A percentile compares a stretch with the other conserved stretches of the same genome.
Evolutionary conservation across 2,797 vertebrate genomes (phyloP).

Genomic region (Spinibarbus caldwelli): DNA sequence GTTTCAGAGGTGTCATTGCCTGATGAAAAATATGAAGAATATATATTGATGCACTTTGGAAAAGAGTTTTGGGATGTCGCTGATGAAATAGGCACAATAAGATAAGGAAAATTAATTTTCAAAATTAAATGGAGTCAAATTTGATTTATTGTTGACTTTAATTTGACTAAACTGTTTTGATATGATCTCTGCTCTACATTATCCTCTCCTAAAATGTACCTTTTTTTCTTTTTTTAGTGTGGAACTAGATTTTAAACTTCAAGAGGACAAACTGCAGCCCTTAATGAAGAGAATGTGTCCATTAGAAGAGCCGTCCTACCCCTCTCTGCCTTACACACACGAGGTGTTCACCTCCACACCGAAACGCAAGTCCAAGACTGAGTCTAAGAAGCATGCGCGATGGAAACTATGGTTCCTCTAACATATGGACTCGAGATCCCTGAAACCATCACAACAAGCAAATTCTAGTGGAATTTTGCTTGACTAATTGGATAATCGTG

Average conservation of each 20-base stretch:
- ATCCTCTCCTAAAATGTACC: slow-evolving; percentile 1
- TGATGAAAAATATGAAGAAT: background rate
- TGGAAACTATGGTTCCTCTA: slow-evolving; percentile 99
- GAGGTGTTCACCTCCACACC: slow-evolving; percentile 95
- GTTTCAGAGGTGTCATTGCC: background rate
- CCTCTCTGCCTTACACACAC: slow-evolving; percentile 94
- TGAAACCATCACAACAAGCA: slow-evolving; percentile 7
- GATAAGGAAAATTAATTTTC: background rate
- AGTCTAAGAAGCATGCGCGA: slow-evolving; percentile 97
- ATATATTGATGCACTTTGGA: background rate
- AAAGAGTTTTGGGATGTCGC: background rate
- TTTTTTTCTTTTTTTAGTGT: slow-evolving; percentile 80
- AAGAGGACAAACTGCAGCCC: slow-evolving; percentile 95
- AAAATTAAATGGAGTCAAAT: background rate
- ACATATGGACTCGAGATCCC: slow-evolving; percentile 55
- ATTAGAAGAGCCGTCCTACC: slow-evolving; percentile 86
- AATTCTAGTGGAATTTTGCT: slow-evolving; percentile 37
- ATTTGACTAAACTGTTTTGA: background rate
- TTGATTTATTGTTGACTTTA: background rate
- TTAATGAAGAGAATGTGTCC: slow-evolving; percentile 96
- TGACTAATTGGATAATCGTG: slow-evolving; percentile 22
- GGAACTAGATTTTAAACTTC: slow-evolving; percentile 97
- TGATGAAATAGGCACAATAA: background rate
- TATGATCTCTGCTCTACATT: background rate
- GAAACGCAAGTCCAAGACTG: slow-evolving; percentile 98